Base-by-base conservation (phyloP, 2,888 invertebrate genomes). In the Taenaris catops region DNA sequence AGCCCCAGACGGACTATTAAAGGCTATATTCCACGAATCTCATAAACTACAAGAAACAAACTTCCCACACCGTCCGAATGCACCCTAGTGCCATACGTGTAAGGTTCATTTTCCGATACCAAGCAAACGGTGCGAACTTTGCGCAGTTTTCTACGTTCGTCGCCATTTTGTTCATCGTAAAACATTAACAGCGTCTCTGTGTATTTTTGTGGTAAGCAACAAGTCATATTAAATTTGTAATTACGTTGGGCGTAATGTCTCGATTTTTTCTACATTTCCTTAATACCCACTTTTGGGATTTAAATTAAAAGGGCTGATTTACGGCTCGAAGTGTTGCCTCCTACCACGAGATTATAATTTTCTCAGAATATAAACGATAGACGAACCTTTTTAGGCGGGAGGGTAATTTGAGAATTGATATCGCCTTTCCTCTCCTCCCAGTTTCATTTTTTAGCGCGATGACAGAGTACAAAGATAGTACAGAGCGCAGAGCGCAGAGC, bases 141-240 rank as follows among this genome's bases (percentile, higher is more conserved):
- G 57, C 49, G 41, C 56, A 53, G 59, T 63, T 64, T 67, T 58
- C 60, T 53, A 53, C 57, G 47, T 49, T 46, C 41, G 45, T 57
- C 65, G 72, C 76, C 75, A 80, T 81, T 83, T 79, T 69, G 76
- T 72, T 66, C 60, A 55, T 68, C 81, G 75, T 81, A 80, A 83
- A 83, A 76, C 74, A 71, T 76, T 80, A 80, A 80, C 76, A 61
- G 61, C 62, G 55, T 62, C 51, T 59, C 65, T 57, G 70, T 72
- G n/a, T n/a, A 73, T 74, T 79, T 75, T 67, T 58, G 63, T 54
- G 63, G 59, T 55, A 52, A 64, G 74, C 78, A 79, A 81, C 78
- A 79, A 78, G 80, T 79, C 60, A 69, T 69, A 73, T 76, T 71
- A 73, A 75, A 73, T 64, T 66, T 63, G 65, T 74, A 72, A 79